These are phyloP conservation scores for Noctua janthe DNA, from an alignment of 2,888 invertebrate species.

Conservation along the genomic window DNA sequence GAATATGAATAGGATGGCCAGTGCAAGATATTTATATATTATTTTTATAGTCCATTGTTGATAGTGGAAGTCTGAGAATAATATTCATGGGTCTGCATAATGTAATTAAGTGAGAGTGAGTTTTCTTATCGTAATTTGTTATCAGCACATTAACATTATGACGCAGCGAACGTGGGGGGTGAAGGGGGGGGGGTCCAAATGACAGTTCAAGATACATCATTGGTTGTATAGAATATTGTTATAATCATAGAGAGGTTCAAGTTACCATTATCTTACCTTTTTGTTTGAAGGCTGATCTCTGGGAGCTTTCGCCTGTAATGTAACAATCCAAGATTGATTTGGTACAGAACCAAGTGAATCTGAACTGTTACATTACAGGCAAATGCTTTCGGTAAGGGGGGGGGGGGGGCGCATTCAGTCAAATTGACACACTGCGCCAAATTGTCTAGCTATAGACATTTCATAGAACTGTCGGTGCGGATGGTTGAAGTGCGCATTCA, in stretches of 20 bases:
- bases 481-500: background rate
- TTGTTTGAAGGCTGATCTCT: background rate
- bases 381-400: background rate
- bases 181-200: too few relatives aligned
- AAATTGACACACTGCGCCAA: background rate
- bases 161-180: background rate
- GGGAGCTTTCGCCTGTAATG: background rate
- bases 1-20: constrained; percentile 68
- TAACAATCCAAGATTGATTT: background rate
- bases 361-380: background rate
- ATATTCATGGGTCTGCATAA: constrained; percentile 33
- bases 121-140: constrained; percentile 5
- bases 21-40: constrained; percentile 59
- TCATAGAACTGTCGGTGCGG: background rate
- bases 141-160: background rate
- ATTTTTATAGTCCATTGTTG: constrained; percentile 63
- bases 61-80: constrained; percentile 39
- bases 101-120: constrained; percentile 12
- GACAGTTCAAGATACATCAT: background rate
- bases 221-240: background rate
- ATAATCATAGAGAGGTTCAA: background rate
- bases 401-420: background rate
- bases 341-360: background rate
- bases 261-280: background rate
- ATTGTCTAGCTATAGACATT: background rate